Conservation (phyloP, 2,797 vertebrate species). For the Phataginus tetradactyla region DNA sequence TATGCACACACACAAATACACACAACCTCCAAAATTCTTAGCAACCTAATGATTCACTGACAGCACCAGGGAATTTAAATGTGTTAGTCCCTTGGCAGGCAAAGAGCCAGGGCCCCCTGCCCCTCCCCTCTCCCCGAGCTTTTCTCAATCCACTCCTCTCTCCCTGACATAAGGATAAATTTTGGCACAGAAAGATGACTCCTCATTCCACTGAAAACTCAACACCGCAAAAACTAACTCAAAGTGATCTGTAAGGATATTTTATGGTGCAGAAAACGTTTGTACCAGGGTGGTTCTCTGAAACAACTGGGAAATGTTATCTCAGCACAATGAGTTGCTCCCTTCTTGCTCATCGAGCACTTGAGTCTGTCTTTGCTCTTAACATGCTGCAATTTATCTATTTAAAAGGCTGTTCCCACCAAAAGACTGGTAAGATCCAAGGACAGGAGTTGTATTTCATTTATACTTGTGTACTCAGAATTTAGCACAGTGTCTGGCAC, state of each 20-base stretch:
- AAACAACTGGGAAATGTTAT: conserved; percentile 25
- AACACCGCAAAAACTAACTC: conserved; percentile 56
- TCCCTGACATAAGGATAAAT: conserved; percentile 45
- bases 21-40: background rate
- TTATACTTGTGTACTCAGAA: background rate
- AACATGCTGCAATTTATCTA: background rate
- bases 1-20: background rate
- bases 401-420: conserved; percentile 25
- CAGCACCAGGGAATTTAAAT: background rate
- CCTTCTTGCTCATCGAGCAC: background rate
- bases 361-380: background rate
- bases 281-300: conserved; percentile 25
- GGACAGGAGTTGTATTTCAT: background rate
- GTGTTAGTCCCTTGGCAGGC: background rate
- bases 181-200: conserved; percentile 42
- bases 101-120: background rate
- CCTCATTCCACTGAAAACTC: conserved; percentile 57
- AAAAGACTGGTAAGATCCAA: background rate
- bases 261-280: conserved; percentile 57
- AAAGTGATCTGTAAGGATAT: conserved; percentile 24
- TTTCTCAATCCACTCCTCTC: conserved; percentile 42
- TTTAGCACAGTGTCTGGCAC: background rate
- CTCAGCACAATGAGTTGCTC: background rate
- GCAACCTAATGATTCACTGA: background rate
- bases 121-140: background rate